Percentiles rank a stretch among this genome's conserved stretches.
Conservation (phyloP, 1,140 invertebrate species). For the Drosophila tristis region DNA sequence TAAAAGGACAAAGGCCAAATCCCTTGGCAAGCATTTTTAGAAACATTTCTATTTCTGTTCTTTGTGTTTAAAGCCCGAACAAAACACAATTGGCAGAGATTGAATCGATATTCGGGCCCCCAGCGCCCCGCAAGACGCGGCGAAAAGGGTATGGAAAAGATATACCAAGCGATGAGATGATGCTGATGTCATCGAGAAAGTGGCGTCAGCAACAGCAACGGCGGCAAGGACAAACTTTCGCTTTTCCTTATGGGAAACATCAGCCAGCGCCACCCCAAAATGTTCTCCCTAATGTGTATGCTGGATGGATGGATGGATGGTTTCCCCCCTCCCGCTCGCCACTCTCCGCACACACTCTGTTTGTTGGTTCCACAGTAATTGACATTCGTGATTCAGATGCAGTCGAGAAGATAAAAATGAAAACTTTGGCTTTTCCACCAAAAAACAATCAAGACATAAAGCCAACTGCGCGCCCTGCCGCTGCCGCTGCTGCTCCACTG, state of each 20-base stretch:
- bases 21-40: too few relatives aligned
- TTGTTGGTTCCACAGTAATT: constrained; percentile 57
- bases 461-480: not conserved
- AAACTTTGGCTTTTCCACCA: constrained; percentile 58
- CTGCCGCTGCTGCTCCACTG: not conserved
- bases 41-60: too few relatives aligned
- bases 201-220: constrained; percentile 6
- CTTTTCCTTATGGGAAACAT: constrained; percentile 30
- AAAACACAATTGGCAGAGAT: constrained; percentile 10
- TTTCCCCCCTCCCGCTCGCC: constrained; percentile 6
- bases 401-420: constrained; percentile 56
- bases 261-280: too few relatives aligned
- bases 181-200: constrained; percentile 59
- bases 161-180: constrained; percentile 23
- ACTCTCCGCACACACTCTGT: not conserved
- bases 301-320: constrained; percentile 17
- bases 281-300: constrained; percentile 67
- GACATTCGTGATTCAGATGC: constrained; percentile 78
- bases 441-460: constrained; percentile 77
- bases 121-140: too few relatives aligned
- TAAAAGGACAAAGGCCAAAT: too few relatives aligned
- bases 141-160: too few relatives aligned
- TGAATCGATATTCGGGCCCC: too few relatives aligned
- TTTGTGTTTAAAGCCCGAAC: not conserved
- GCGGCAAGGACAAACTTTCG: constrained; percentile 72